A percentile compares a stretch with the other conserved stretches of the same genome.
These are phyloP conservation scores for Setophaga kirtlandii DNA, from an alignment of 2,113 vertebrate genomes.

Conservation along the genomic window DNA sequence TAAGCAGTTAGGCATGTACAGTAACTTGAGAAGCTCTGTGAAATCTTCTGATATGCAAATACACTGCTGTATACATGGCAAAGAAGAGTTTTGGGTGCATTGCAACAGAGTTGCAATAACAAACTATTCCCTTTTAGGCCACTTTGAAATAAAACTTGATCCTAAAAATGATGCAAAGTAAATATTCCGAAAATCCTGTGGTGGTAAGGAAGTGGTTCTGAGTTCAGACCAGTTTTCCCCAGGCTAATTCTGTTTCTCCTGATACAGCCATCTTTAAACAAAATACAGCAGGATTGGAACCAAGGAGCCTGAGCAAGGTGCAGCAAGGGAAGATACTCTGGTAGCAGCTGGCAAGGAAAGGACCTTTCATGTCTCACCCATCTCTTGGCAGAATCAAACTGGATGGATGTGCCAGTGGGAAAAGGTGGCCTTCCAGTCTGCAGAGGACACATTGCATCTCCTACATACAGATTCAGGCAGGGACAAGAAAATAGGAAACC, in stretches of 20 bases:
- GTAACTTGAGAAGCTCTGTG: constrained; percentile 34
- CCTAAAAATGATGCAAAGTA: background rate
- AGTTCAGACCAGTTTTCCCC: background rate
- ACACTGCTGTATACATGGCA: background rate
- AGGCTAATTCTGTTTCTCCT: background rate
- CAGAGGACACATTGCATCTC: background rate
- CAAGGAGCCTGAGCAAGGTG: background rate
- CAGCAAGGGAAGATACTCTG: background rate
- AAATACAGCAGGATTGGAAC: background rate
- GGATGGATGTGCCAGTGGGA: background rate
- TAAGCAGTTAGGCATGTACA: constrained; percentile 13
- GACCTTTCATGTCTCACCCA: background rate
- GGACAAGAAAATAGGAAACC: background rate
- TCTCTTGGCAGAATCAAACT: background rate
- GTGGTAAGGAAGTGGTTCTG: background rate
- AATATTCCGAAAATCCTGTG: background rate
- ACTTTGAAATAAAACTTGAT: background rate
- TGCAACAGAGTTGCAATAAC: background rate
- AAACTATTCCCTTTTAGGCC: background rate
- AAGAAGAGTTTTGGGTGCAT: background rate
- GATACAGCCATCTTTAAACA: background rate
- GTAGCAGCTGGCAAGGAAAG: background rate
- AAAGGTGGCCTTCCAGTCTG: background rate
- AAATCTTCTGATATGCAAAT: constrained; percentile 65
- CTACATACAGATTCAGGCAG: background rate